Base-by-base conservation (phyloP, 2,113 vertebrate genomes). In the Tautogolabrus adspersus region DNA sequence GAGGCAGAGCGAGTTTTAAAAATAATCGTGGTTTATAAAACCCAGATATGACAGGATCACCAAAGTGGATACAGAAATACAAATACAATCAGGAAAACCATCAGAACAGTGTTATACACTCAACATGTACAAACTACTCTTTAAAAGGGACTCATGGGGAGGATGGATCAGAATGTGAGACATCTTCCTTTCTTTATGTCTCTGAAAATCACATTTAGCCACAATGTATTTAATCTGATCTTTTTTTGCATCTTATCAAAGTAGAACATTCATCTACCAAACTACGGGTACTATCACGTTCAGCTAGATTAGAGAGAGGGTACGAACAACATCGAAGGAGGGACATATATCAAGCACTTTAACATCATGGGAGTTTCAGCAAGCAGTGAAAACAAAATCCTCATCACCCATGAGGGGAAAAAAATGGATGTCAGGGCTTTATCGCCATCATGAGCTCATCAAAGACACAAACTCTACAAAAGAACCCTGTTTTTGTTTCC, bases 151-250 rank as follows among this genome's bases (percentile, higher is more conserved):
- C 71, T 86, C 23, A 2, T 58, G 23, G 42, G 78, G 61, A 57
- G 67, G 73, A 84, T 79, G 82, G 73, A 54, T 88, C 57, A 86
- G 70, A 86, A 64, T 72, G 46, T 87, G 84, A 90, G 91, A 94
- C 92, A 85, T 85, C 85, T 83, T 85, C 56, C 77, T 83, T 86
- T 85, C 81, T 83, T 79, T 65, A 95, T 94, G 94, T 94, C 95
- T 96, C 94, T 95, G 87, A 94, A 96, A 96, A 96, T 96, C 96
- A 98, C 96, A 95, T 93, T 86, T 76, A 96, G 95, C 93, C 95
- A 97, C 97, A 94, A 93, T 75, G 51, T 66, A 84, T 80, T 83
- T 80, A 72, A 92, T 94, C 93, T 92, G 30, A 34, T 34, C 6
- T 90, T 93, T 66, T 91, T 69, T 93, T 93, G 89, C 93, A 93